Evolutionary conservation across 2,888 invertebrate species (phyloP), one percentile per base, ranked within the genome.

Genomic region (Platynereis dumerilii): DNA sequence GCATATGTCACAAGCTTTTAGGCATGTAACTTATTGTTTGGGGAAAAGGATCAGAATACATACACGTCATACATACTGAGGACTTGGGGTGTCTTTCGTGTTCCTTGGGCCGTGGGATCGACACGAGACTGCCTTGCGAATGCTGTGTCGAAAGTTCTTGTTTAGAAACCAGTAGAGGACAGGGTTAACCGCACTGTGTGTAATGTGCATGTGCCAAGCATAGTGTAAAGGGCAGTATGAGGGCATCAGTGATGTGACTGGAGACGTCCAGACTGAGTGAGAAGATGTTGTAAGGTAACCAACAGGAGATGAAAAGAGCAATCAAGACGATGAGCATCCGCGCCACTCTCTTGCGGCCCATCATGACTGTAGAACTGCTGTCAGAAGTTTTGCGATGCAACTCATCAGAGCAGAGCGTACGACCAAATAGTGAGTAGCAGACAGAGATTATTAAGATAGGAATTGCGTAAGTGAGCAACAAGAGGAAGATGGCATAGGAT

Each of bases 91-190:
- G 57, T 64, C 64, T 29, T 55, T 58, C 20, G 48, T 34, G 15
- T 24, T 20, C 34, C 59, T 48, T n/a, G 42, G 27, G 56, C 27
- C 34, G 24, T 26, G 42, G n/a, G 55, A 20, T n/a, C 53, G 45
- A 27, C 69, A 69, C 12, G 17, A n/a, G 12, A 69, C 42, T 2
- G 62, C 69, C 17, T 62, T 53, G 27, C 60, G 64, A 60, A 66
- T 66, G 56, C 67, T 64, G 62, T 69, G 64, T 1, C 80, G 71
- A 61, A 81, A 80, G 22, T 74, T 72, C 52, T 75, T 74, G 84
- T 92, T 92, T 75, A 92, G 85, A 70, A 89, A 87, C 91, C 92
- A 92, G 80, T 92, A 92, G 60, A 92, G 89, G 17, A 91, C 87
- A 15, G 92, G 92, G 79, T 91, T 92, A 58, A 92, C 85, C 34